Conservation (phyloP, 2,113 vertebrate species). For the Gallinago undulata region DNA sequence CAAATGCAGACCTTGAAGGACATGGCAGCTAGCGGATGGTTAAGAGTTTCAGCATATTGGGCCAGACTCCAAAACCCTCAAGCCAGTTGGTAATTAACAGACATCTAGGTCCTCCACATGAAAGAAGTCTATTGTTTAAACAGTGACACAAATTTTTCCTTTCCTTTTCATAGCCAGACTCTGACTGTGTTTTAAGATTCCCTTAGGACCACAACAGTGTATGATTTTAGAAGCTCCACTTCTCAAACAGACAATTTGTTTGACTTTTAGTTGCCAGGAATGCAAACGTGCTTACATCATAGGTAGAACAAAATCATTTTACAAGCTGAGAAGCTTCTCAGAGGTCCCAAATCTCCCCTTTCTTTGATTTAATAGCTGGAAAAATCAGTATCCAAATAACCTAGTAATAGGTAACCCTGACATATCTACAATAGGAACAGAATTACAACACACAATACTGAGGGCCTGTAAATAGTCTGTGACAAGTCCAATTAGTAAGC, state of each 20-base stretch:
- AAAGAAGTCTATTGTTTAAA: slow-evolving; percentile 60
- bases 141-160: slow-evolving; percentile 47
- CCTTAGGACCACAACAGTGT: not conserved
- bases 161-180: slow-evolving; percentile 13
- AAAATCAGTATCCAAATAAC: not conserved
- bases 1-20: not conserved
- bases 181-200: slow-evolving; percentile 45
- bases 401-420: not conserved
- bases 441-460: not conserved
- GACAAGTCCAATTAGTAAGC: not conserved
- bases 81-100: slow-evolving; percentile 58
- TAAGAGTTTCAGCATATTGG: slow-evolving; percentile 2
- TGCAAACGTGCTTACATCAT: not conserved
- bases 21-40: not conserved
- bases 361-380: not conserved
- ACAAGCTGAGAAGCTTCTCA: not conserved
- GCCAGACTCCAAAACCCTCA: slow-evolving; percentile 42
- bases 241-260: not conserved
- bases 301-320: not conserved
- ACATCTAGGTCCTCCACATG: slow-evolving; percentile 56
- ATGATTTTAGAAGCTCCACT: not conserved
- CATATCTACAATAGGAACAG: not conserved
- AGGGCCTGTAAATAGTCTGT: not conserved
- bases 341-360: not conserved
- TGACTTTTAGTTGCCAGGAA: slow-evolving; percentile 3